A percentile compares a stretch with the other conserved stretches of the same genome.
phyloP scores from a whole-genome alignment of 2,797 vertebrate genomes.

The Euphonia xanthogaster region DNA sequence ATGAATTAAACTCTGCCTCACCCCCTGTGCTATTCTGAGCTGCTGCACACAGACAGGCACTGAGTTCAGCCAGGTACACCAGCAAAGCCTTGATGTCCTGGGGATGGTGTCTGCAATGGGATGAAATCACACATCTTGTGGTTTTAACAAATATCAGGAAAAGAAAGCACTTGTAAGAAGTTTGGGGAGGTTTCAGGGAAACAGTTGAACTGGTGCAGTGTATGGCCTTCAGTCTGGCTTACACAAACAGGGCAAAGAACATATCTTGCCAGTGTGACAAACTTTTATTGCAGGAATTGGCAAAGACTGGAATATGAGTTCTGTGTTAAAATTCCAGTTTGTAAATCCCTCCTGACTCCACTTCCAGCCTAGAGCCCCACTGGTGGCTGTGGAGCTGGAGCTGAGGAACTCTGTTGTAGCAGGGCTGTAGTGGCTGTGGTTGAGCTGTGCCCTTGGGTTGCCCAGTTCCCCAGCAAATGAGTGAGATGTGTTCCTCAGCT shows the following conservation, averaged over 20 bases:
- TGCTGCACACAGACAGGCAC: background rate
- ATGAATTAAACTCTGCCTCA: conserved; percentile 7
- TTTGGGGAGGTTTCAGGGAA: background rate
- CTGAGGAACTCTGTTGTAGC: background rate
- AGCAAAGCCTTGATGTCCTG: background rate
- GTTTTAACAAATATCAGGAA: background rate
- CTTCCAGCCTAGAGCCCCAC: background rate
- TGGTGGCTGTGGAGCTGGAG: background rate
- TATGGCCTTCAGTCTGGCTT: background rate
- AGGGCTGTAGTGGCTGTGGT: background rate
- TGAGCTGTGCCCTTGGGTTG: background rate
- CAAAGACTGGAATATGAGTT: background rate
- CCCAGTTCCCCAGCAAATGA: background rate
- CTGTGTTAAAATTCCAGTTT: background rate
- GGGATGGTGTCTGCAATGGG: rapidly evolving
- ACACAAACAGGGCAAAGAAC: background rate
- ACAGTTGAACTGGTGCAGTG: background rate
- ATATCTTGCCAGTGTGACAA: background rate
- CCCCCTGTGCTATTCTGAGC: background rate
- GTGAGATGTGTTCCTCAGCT: background rate
- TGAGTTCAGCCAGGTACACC: background rate
- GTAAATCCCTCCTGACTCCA: background rate
- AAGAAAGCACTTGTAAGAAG: rapidly evolving
- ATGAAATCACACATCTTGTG: background rate
- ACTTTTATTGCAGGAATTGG: background rate